phyloP scores from a whole-genome alignment of 2,888 invertebrate species.

The Lymantria monacha region DNA sequence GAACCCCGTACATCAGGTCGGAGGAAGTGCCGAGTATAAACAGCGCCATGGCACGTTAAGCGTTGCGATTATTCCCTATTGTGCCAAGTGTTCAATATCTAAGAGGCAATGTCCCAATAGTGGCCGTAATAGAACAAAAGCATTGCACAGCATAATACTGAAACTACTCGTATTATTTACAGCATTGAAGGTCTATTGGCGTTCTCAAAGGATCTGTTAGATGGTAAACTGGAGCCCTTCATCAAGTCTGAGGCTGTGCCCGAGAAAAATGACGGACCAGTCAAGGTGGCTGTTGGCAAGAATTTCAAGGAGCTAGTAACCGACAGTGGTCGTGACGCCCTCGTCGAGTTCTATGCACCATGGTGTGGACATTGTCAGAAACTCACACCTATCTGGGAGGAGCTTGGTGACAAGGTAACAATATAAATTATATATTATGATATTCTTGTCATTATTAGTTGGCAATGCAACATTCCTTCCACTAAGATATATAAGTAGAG shows the following conservation, averaged over 20 bases:
- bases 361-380: slow-evolving; percentile 99
- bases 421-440: neutral
- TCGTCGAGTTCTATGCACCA: slow-evolving; percentile 99
- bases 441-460: neutral
- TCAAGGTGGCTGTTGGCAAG: slow-evolving; percentile 96
- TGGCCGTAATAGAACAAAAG: too few relatives aligned
- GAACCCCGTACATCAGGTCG: too few relatives aligned
- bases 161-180: slow-evolving; percentile 26
- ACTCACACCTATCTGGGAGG: slow-evolving; percentile 95
- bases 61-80: too few relatives aligned
- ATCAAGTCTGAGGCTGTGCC: slow-evolving; percentile 98
- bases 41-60: too few relatives aligned
- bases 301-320: slow-evolving; percentile 97
- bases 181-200: slow-evolving; percentile 91
- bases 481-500: too few relatives aligned
- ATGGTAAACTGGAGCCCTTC: slow-evolving; percentile 93
- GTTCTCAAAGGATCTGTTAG: slow-evolving; percentile 92
- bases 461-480: too few relatives aligned
- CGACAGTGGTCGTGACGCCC: slow-evolving; percentile 94
- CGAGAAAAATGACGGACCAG: slow-evolving; percentile 90
- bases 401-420: slow-evolving; percentile 91
- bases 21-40: too few relatives aligned
- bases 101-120: too few relatives aligned
- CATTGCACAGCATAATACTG: neutral
- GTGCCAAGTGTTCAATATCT: too few relatives aligned